Evolutionary conservation across 2,797 vertebrate genomes (phyloP).

Genomic region (Ctenopoma kingsleyae): DNA sequence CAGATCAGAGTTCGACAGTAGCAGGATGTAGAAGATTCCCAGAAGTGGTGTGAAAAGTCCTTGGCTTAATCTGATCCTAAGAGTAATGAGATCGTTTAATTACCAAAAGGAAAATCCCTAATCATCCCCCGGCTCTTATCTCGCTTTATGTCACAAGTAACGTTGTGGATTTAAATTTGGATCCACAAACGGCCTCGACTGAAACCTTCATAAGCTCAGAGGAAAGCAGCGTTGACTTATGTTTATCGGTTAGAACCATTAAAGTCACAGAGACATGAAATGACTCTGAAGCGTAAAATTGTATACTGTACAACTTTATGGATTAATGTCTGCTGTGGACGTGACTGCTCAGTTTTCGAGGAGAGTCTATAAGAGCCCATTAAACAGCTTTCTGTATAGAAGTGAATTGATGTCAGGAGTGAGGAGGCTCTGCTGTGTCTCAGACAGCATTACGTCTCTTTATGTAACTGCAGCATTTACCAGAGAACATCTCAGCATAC

Average conservation of each 20-base stretch:
- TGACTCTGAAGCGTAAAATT: slow-evolving; percentile 66
- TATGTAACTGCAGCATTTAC: slow-evolving; percentile 33
- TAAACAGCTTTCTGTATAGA: slow-evolving; percentile 46
- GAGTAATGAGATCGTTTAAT: slow-evolving; percentile 70
- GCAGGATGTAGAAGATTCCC: slow-evolving; percentile 33
- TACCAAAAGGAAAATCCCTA: slow-evolving; percentile 59
- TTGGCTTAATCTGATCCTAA: slow-evolving; percentile 63
- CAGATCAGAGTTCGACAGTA: slow-evolving; percentile 18
- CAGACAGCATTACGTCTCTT: slow-evolving; percentile 26
- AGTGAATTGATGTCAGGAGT: slow-evolving; percentile 51
- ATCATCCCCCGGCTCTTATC: slow-evolving; percentile 64
- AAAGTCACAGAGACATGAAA: slow-evolving; percentile 65
- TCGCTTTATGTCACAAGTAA: slow-evolving; percentile 33
- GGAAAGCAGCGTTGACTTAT: slow-evolving; percentile 44
- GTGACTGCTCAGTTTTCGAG: slow-evolving; percentile 23
- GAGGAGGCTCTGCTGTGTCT: slow-evolving; percentile 38
- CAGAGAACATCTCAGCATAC: background rate
- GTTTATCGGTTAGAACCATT: slow-evolving; percentile 65
- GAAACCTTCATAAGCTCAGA: slow-evolving; percentile 39
- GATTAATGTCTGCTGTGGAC: slow-evolving; percentile 60
- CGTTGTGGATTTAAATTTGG: slow-evolving; percentile 55
- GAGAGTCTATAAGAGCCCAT: slow-evolving; percentile 38
- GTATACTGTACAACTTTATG: slow-evolving; percentile 69
- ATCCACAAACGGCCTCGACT: slow-evolving; percentile 34
- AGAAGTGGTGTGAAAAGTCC: slow-evolving; percentile 60